Percentiles rank a stretch among this genome's conserved stretches.
These are phyloP conservation scores for Urocitellus parryii DNA, from an alignment of 2,113 vertebrate genomes.

Conservation along the genomic window DNA sequence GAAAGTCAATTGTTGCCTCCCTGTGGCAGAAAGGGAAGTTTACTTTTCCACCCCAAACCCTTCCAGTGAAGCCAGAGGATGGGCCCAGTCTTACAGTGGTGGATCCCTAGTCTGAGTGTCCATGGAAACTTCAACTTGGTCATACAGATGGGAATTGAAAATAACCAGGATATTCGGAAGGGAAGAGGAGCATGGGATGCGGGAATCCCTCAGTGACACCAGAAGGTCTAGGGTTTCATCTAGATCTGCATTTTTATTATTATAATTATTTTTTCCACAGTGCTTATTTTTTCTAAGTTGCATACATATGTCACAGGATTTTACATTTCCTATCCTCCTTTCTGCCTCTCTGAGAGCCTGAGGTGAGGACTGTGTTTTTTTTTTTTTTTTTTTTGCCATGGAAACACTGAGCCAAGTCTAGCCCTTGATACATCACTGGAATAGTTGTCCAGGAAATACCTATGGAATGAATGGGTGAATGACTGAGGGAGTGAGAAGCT, in stretches of 20 bases:
- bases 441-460: neutral
- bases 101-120: neutral
- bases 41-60: neutral
- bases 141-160: neutral
- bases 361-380: neutral
- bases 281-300: neutral
- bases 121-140: neutral
- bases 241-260: neutral
- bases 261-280: neutral
- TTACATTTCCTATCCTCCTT: neutral
- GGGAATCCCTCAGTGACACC: too few relatives aligned
- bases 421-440: neutral
- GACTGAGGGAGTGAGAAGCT: neutral
- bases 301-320: neutral
- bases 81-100: neutral
- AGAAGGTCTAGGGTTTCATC: neutral
- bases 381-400: neutral
- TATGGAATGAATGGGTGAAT: neutral
- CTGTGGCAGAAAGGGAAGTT: neutral
- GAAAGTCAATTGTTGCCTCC: neutral
- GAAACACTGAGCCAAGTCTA: neutral
- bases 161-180: neutral
- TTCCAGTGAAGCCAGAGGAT: neutral
- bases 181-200: neutral
- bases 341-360: neutral